These are phyloP conservation scores for Tragopan temminckii DNA, from an alignment of 2,797 vertebrate genomes.

Conservation along the genomic window DNA sequence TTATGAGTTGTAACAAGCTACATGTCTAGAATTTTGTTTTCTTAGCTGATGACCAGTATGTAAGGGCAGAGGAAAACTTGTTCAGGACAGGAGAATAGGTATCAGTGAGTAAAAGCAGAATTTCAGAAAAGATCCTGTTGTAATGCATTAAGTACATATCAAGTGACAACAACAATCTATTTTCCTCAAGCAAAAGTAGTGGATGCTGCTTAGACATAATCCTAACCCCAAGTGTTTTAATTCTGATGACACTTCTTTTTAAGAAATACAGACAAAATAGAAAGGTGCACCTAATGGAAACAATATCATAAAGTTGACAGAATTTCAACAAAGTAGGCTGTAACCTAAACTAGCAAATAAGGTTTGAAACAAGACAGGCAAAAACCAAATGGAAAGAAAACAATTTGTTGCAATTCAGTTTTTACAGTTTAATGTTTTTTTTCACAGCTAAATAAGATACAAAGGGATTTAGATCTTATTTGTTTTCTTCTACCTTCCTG, in stretches of 20 bases:
- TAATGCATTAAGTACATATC: slow-evolving; percentile 63
- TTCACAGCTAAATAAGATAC: slow-evolving; percentile 9
- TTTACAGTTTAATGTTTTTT: slow-evolving; percentile 26
- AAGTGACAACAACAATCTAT: slow-evolving; percentile 62
- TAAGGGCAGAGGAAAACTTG: neutral
- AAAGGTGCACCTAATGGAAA: slow-evolving; percentile 32
- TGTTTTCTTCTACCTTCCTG: neutral
- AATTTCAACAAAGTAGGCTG: slow-evolving; percentile 19
- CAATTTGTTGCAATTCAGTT: neutral
- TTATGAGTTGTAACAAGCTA: neutral
- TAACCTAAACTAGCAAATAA: slow-evolving; percentile 8
- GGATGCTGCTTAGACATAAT: slow-evolving; percentile 66
- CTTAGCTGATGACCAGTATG: neutral
- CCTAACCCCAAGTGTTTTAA: slow-evolving; percentile 61
- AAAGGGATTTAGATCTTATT: neutral
- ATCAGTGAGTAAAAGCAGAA: slow-evolving; percentile 29
- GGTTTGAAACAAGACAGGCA: neutral
- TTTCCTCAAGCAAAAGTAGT: slow-evolving; percentile 69
- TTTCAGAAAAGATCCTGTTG: neutral
- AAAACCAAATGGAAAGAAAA: slow-evolving; percentile 1
- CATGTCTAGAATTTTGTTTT: neutral
- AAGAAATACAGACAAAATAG: slow-evolving; percentile 53
- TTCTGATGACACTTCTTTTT: slow-evolving; percentile 63
- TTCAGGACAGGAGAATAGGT: slow-evolving; percentile 15
- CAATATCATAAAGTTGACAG: slow-evolving; percentile 42